These are phyloP conservation scores for Halisarca cf. caerulea DNA, from an alignment of 37 sponge, comb jelly and placozoan genomes.

Conservation along the genomic window DNA sequence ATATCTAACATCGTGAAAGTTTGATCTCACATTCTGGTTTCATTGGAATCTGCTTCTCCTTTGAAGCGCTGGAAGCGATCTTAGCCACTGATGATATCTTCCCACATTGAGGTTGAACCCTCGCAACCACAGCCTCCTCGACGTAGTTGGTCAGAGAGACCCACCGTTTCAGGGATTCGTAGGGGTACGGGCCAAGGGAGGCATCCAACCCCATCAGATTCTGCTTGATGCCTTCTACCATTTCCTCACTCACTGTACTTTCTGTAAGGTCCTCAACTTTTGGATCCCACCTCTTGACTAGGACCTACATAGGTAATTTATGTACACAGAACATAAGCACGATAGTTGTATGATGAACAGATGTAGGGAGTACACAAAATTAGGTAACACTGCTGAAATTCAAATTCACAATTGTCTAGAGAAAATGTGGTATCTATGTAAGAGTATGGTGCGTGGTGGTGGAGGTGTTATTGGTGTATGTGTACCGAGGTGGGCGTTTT, in stretches of 20 bases:
- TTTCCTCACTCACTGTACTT: slow-evolving; percentile 35
- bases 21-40: not conserved
- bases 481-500: too few species aligned
- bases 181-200: slow-evolving; percentile 84
- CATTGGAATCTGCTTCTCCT: not conserved
- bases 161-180: slow-evolving; percentile 82
- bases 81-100: slow-evolving; percentile 62
- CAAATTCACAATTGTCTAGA: too few species aligned
- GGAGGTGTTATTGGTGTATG: too few species aligned
- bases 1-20: too few species aligned
- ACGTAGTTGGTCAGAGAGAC: slow-evolving; percentile 74
- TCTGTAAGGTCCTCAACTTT: slow-evolving; percentile 56
- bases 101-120: slow-evolving; percentile 58
- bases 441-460: too few species aligned
- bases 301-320: slow-evolving; percentile 58
- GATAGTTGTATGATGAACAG: too few species aligned
- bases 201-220: slow-evolving; percentile 69
- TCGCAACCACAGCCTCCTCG: slow-evolving; percentile 47
- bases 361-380: too few species aligned
- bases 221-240: slow-evolving; percentile 33
- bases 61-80: not conserved
- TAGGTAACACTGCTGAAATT: too few species aligned
- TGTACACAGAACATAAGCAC: too few species aligned
- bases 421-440: too few species aligned
- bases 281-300: slow-evolving; percentile 69